These are phyloP conservation scores for Coendou prehensilis DNA, from an alignment of 2,797 vertebrate species.

Conservation along the genomic window DNA sequence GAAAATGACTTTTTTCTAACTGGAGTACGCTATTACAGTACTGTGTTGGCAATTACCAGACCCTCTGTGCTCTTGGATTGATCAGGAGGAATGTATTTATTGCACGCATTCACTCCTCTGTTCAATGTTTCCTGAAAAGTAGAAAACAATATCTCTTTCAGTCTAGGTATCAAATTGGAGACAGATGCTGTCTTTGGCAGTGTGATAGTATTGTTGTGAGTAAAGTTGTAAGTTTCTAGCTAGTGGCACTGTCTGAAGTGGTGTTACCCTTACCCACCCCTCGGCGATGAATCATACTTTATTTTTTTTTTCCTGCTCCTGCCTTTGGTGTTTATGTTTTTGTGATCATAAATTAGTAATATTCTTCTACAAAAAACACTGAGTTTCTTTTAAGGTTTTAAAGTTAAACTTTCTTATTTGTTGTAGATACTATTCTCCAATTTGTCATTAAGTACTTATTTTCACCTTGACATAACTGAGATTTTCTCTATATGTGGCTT, in stretches of 20 bases:
- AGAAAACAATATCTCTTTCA: neutral
- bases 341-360: neutral
- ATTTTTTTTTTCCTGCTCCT: neutral
- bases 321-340: conserved; percentile 16
- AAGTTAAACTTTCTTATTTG: neutral
- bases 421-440: conserved; percentile 1
- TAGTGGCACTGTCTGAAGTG: neutral
- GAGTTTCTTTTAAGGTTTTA: neutral
- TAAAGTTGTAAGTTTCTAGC: neutral
- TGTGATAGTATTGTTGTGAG: neutral
- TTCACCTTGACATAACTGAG: conserved; percentile 30
- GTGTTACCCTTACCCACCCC: neutral
- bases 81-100: neutral
- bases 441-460: conserved; percentile 22
- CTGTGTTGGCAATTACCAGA: neutral
- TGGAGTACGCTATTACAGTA: neutral
- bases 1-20: neutral
- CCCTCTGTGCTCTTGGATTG: neutral
- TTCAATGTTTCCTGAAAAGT: neutral
- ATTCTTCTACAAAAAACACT: conserved; percentile 16
- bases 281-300: neutral
- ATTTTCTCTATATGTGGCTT: neutral
- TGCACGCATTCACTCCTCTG: neutral
- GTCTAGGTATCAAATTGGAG: neutral
- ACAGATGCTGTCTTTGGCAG: neutral